These are phyloP conservation scores for Heliconius ethilla DNA, from an alignment of 2,888 invertebrate genomes.

Conservation along the genomic window DNA sequence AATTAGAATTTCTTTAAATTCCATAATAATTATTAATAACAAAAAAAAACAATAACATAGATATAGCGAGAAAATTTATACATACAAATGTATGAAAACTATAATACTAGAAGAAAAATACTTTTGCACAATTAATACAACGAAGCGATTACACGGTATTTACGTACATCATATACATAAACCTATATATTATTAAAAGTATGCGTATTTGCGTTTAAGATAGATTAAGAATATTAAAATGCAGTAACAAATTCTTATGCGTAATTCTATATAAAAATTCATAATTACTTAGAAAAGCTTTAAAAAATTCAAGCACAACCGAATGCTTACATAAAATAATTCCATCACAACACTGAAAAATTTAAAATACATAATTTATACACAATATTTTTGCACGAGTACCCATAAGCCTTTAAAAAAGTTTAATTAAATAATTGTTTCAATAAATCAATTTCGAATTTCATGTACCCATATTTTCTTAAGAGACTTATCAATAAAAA, in stretches of 20 bases:
- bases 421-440: neutral
- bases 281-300: constrained; percentile 20
- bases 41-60: neutral
- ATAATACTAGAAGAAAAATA: constrained; percentile 1
- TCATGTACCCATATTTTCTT: neutral
- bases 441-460: constrained; percentile 9
- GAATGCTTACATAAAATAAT: constrained; percentile 49
- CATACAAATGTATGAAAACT: neutral
- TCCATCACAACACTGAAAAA: constrained; percentile 33
- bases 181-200: neutral
- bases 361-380: constrained; percentile 10
- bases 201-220: constrained; percentile 8
- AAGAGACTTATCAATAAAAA: neutral
- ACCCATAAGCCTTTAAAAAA: constrained; percentile 20
- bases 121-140: constrained; percentile 5
- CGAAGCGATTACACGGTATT: constrained; percentile 21
- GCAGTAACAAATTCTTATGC: constrained; percentile 38
- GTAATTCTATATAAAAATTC: constrained; percentile 23
- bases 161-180: neutral
- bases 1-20: neutral
- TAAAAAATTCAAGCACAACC: constrained; percentile 58
- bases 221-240: constrained; percentile 21
- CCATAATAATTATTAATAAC: neutral
- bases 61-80: neutral
- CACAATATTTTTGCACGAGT: constrained; percentile 29